Evolutionary conservation across 2,797 vertebrate genomes (phyloP), one percentile per base, ranked within the genome.

Genomic region (Chrysolophus pictus): DNA sequence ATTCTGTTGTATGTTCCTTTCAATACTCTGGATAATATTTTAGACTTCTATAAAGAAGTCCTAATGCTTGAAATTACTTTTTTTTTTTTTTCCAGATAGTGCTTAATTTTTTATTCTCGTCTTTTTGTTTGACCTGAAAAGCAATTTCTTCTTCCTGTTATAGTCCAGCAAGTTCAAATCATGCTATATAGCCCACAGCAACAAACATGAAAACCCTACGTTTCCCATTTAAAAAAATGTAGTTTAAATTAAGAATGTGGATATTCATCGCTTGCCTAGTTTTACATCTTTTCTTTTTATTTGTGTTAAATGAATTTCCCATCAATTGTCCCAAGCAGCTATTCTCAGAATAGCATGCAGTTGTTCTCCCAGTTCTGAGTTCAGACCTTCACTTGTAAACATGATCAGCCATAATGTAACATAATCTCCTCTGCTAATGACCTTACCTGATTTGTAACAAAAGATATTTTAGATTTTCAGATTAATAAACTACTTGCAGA

Each of bases 401-500:
- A 79, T 47, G 29, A 39, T 55, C 58, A 42, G 7, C 24, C 19
- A 49, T 76, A 84, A 85, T 33, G 10, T 74, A 76, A 65, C 33
- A 63, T 47, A 75, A 55, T 60, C 22, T 79, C n/a, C 28, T 87
- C 78, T 73, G 51, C 26, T 82, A 68, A 70, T 17, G 42, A 46
- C 17, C 18, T 91, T 56, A 94, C 58, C 29, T 28, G 22, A 90
- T 75, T 82, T 87, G n/a, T 23, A 94, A 83, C 16, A 76, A 84
- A 93, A 35, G 4, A 8, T 46, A 31, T 85, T 72, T 74, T 70
- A 82, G 41, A 87, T 88, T 24, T 31, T 70, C 39, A 41, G 8
- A 15, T 35, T 49, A 62, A 87, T 93, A 91, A 94, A 93, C 49
- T 35, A 58, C 63, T 88, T 90, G 63, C 58, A 85, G 37, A 14